A percentile compares a stretch with the other conserved stretches of the same genome.
phyloP scores from a whole-genome alignment of 2,113 vertebrate species.

The Oncorhynchus mykiss region DNA sequence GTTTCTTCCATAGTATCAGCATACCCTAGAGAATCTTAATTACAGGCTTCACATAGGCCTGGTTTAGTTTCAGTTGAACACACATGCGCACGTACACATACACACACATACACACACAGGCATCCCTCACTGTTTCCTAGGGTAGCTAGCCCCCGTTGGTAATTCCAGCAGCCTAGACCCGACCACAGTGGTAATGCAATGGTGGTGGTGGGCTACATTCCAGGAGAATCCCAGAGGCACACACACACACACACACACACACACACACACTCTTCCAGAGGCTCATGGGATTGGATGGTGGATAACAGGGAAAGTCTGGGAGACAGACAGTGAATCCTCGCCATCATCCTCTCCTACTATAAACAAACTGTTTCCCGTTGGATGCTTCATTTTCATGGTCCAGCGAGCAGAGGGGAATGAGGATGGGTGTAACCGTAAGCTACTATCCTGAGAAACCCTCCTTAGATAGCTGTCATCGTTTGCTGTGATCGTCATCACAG shows the following conservation, averaged over 20 bases:
- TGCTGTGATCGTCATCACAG: constrained; percentile 22
- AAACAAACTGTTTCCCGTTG: constrained; percentile 66
- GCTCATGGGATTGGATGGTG: constrained; percentile 73
- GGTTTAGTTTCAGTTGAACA: constrained; percentile 58
- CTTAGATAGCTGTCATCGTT: constrained; percentile 14
- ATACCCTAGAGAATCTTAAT: constrained; percentile 75
- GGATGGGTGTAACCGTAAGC: constrained; percentile 57
- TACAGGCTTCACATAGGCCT: constrained; percentile 67
- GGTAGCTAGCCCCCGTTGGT: constrained; percentile 64
- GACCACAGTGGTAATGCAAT: constrained; percentile 73
- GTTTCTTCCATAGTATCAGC: constrained; percentile 76
- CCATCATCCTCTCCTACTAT: constrained; percentile 61
- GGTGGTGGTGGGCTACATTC: constrained; percentile 60
- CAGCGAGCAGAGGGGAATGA: constrained; percentile 26
- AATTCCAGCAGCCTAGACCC: constrained; percentile 62
- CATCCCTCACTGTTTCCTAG: constrained; percentile 69
- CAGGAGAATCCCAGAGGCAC: constrained; percentile 55
- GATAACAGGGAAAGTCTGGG: constrained; percentile 50
- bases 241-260: too few species aligned
- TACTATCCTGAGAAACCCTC: constrained; percentile 22
- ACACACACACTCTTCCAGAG: background rate
- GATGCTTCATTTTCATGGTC: constrained; percentile 57
- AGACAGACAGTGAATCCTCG: constrained; percentile 68
- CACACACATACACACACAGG: constrained; percentile 28
- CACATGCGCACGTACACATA: too few species aligned